Base-by-base conservation (phyloP, 2,797 vertebrate species). In the Bradypodion ventrale region DNA sequence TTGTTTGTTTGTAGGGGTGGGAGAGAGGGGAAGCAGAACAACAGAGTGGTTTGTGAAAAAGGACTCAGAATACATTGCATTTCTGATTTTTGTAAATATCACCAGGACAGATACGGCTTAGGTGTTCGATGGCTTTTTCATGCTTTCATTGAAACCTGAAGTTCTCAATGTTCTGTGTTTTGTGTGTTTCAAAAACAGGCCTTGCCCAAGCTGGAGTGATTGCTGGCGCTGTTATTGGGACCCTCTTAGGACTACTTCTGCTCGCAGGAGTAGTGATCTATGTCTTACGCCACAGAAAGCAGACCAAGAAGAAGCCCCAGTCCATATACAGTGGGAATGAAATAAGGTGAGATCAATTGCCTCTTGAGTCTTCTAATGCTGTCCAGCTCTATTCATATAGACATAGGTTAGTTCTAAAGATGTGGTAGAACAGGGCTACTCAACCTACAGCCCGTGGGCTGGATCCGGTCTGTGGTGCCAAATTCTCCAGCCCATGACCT, bases 171-270 rank as follows among this genome's bases (percentile, higher is more conserved):
- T 60, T 29, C 32, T n/a, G 15, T 29, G 16, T 83, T 72, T 56
- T 42, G 7, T 89, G 16, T 89, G 49, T 93, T 81, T 88, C 87
- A 35, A 37, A 25, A 69, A 19, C 12, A 94, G 94, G 85, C 16
- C 21, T 35, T 8, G 46, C 80, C 7, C 78, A 78, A 1, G 89
- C 91, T 25, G 89, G 89, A 65, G 86, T 82, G 10, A 83, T 92
- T 68, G 94, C 93, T 0, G 95, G 94, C 21, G 93, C 92, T 3
- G 80, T 96, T 74, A 93, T 96, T 7, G 96, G 95, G 32, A 89
- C 94, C 19, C 87, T 96, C 44, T 80, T 96, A 59, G 89, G 85
- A 0, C 52, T 96, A 59, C 84, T 96, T 16, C 73, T 96, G 79
- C 75, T 96, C 15, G 92, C 84, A 0, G 90, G 94, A 0, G 78